Evolutionary conservation across 2,888 invertebrate genomes (phyloP).

Genomic region (Hydriomena furcata): DNA sequence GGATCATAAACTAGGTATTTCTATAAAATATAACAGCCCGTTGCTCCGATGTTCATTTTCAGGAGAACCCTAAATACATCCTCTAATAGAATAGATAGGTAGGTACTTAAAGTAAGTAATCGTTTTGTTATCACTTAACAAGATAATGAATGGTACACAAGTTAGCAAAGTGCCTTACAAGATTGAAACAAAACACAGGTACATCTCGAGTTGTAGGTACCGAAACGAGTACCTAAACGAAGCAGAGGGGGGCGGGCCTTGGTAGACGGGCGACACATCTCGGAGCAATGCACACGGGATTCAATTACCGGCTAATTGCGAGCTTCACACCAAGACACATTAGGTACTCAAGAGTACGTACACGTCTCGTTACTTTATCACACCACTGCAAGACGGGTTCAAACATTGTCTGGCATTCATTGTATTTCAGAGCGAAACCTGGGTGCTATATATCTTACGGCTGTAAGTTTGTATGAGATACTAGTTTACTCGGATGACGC

Average conservation of each 20-base stretch:
- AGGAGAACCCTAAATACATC: too few species aligned
- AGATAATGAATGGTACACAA: slow-evolving; percentile 6
- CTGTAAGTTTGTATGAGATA: too few species aligned
- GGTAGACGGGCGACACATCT: slow-evolving; percentile 3
- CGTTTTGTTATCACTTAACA: not conserved
- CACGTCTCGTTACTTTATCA: not conserved
- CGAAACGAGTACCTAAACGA: not conserved
- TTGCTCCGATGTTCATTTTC: too few species aligned
- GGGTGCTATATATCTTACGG: too few species aligned
- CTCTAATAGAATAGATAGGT: too few species aligned
- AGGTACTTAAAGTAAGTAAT: not conserved
- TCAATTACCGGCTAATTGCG: slow-evolving; percentile 19
- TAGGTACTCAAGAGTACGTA: not conserved
- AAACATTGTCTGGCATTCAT: not conserved
- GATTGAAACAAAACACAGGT: slow-evolving; percentile 10
- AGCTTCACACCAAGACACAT: slow-evolving; percentile 4
- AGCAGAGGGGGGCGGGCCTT: slow-evolving; percentile 1
- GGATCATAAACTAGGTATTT: too few species aligned
- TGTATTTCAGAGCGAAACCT: not conserved
- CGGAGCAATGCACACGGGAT: slow-evolving; percentile 8
- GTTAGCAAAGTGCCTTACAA: slow-evolving; percentile 8
- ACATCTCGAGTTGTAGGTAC: slow-evolving; percentile 10
- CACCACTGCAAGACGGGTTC: too few species aligned
- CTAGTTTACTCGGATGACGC: too few species aligned
- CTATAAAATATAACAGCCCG: too few species aligned